Evolutionary conservation across 2,797 vertebrate species (phyloP).

Genomic region (Ictinia mississippiensis): DNA sequence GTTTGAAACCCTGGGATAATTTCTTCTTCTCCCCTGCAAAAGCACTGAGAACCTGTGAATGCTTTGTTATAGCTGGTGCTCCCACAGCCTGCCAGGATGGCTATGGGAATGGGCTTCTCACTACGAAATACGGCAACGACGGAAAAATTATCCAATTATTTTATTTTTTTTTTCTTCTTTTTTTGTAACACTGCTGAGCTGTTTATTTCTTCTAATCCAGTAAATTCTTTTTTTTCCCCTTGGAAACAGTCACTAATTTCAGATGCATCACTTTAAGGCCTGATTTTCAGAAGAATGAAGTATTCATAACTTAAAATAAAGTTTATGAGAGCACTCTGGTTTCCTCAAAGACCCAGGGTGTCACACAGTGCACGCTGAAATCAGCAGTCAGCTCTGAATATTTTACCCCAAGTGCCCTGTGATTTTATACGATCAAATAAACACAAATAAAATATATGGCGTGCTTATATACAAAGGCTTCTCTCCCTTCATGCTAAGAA

Average conservation of each 20-base stretch:
- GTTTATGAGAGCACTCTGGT: background rate
- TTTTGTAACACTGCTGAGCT: background rate
- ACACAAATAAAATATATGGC: fast-evolving
- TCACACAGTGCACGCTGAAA: background rate
- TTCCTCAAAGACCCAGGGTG: background rate
- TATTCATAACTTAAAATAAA: background rate
- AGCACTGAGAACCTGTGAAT: background rate
- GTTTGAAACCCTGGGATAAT: background rate
- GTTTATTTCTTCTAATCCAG: background rate
- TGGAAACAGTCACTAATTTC: background rate
- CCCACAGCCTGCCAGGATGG: background rate
- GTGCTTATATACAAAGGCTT: background rate
- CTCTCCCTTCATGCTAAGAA: background rate
- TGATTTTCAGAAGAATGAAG: background rate
- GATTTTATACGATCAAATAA: background rate
- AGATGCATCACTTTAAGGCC: background rate
- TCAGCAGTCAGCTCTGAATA: background rate
- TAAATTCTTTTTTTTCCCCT: background rate
- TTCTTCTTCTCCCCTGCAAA: background rate
- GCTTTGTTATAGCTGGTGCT: background rate
- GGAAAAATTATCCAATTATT: background rate
- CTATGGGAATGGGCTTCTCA: background rate
- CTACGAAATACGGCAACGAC: fast-evolving
- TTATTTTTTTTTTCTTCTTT: too few species aligned
- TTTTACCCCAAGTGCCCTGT: background rate